Conservation (phyloP, 2,113 vertebrate species). For the Eulemur macaco region DNA sequence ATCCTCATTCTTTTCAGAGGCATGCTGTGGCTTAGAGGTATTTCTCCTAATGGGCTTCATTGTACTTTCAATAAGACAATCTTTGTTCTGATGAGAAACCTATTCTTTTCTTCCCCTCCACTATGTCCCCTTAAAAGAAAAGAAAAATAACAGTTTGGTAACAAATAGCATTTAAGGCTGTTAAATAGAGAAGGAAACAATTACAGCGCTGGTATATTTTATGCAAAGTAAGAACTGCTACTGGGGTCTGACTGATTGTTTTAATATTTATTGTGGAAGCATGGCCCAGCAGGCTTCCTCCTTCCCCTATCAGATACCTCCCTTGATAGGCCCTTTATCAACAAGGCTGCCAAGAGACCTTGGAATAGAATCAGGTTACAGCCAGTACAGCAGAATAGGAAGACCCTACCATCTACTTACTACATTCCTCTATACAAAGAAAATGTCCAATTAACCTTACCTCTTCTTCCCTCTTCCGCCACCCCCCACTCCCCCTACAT, state of each 20-base stretch:
- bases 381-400: neutral
- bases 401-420: neutral
- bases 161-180: slow-evolving; percentile 64
- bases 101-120: slow-evolving; percentile 42
- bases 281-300: slow-evolving; percentile 40
- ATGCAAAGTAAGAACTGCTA: slow-evolving; percentile 49
- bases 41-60: neutral
- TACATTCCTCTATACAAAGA: neutral
- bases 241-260: slow-evolving; percentile 47
- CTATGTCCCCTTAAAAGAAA: slow-evolving; percentile 48
- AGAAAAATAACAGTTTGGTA: slow-evolving; percentile 67
- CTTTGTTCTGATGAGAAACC: slow-evolving; percentile 45
- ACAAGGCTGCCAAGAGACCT: neutral
- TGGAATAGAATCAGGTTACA: neutral
- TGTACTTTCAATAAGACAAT: slow-evolving; percentile 55
- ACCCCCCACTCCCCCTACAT: neutral
- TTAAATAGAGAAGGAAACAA: slow-evolving; percentile 62
- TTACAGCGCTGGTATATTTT: slow-evolving; percentile 59
- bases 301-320: slow-evolving; percentile 10
- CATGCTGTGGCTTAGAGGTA: neutral
- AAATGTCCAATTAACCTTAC: neutral
- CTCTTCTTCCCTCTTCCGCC: neutral
- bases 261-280: slow-evolving; percentile 67
- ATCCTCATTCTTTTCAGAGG: neutral
- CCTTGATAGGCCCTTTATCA: slow-evolving; percentile 34